These are phyloP conservation scores for Phalacrocorax aristotelis DNA, from an alignment of 2,113 vertebrate genomes.

Conservation along the genomic window DNA sequence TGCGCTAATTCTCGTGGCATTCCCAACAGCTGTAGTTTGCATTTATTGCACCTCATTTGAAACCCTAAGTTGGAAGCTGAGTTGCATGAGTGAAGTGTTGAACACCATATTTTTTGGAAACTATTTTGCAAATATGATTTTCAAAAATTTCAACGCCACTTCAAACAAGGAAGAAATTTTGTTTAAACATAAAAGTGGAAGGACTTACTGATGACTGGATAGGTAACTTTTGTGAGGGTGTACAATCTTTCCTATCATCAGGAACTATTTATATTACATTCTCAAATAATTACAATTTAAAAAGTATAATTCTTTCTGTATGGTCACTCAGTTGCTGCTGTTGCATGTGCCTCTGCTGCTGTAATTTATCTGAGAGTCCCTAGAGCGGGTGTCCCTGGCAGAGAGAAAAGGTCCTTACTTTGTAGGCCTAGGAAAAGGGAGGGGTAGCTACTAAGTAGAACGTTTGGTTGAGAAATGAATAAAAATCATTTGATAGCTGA, in stretches of 20 bases:
- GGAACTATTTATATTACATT: neutral
- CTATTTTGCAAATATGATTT: neutral
- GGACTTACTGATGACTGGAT: neutral
- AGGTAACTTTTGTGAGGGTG: neutral
- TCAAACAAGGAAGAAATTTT: neutral
- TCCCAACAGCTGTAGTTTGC: neutral
- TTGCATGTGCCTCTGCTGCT: neutral
- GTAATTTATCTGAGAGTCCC: neutral
- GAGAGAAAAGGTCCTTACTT: neutral
- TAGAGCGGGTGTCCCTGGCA: neutral
- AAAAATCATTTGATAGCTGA: neutral
- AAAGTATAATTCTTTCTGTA: neutral
- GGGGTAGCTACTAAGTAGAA: neutral
- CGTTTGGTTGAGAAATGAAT: neutral
- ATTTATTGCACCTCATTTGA: neutral
- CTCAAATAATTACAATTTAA: neutral
- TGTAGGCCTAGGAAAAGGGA: neutral
- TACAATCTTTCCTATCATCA: neutral
- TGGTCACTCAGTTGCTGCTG: neutral
- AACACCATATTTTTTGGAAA: neutral
- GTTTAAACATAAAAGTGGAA: neutral
- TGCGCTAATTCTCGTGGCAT: neutral
- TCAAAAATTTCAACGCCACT: neutral
- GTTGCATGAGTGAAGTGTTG: neutral
- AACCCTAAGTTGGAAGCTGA: neutral